These are phyloP conservation scores for Charina bottae DNA, from an alignment of 2,113 vertebrate species.

Conservation along the genomic window DNA sequence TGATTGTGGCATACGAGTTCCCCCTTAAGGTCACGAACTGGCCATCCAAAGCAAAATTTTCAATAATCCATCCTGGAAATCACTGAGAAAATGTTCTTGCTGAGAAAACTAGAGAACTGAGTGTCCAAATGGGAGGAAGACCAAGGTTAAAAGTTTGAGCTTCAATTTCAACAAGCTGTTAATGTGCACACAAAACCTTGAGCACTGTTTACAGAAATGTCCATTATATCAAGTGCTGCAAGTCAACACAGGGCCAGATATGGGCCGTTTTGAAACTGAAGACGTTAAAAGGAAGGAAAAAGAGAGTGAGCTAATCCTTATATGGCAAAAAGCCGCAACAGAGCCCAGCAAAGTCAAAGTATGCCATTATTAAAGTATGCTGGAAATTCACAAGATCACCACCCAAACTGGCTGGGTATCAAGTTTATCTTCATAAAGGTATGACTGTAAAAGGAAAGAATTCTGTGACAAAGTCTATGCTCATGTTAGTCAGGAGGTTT, in stretches of 20 bases:
- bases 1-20: background rate
- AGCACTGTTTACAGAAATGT: background rate
- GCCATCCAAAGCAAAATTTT: background rate
- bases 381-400: background rate
- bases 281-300: background rate
- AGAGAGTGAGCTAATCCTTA: conserved; percentile 1
- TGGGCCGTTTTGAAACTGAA: background rate
- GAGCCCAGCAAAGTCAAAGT: background rate
- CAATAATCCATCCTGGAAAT: background rate
- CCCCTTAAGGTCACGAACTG: background rate
- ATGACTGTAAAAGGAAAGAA: conserved; percentile 34
- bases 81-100: background rate
- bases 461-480: background rate
- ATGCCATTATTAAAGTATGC: background rate
- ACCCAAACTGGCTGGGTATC: background rate
- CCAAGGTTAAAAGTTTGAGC: background rate
- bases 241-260: background rate
- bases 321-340: conserved; percentile 2
- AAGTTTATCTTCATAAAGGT: background rate
- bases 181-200: background rate
- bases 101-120: background rate
- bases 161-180: conserved; percentile 1
- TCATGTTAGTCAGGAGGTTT: background rate
- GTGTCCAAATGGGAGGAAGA: no score
- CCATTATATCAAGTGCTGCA: background rate